Percentiles rank a stretch among this genome's conserved stretches.
phyloP scores from a whole-genome alignment of 2,113 vertebrate genomes.

The Thamnophis sirtalis region DNA sequence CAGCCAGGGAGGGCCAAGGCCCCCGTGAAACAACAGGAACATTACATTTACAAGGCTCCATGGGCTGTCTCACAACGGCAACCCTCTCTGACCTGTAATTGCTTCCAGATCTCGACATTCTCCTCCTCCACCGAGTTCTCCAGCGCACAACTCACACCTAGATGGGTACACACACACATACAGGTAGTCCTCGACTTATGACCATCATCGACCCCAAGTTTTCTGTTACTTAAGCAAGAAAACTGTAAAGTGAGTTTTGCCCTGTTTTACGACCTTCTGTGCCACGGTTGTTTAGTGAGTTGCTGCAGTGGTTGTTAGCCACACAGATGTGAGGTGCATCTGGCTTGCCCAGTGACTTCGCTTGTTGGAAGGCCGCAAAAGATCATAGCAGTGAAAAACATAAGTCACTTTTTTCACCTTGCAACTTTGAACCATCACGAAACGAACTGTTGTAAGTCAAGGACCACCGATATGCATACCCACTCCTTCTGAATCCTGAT shows the following conservation, averaged over 20 bases:
- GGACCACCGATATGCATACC: background rate
- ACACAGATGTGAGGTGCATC: background rate
- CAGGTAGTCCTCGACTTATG: background rate
- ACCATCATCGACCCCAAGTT: background rate
- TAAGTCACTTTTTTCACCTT: background rate
- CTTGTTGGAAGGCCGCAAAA: background rate
- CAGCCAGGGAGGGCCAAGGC: background rate
- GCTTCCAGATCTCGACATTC: constrained; percentile 28
- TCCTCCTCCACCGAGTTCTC: constrained; percentile 7
- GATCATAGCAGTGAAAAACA: background rate
- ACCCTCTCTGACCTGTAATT: constrained; percentile 13
- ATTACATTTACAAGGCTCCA: background rate
- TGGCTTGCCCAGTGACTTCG: background rate
- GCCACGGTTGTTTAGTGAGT: background rate
- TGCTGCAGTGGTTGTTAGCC: no score
- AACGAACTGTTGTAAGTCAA: background rate
- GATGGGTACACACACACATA: background rate
- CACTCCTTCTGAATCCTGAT: background rate
- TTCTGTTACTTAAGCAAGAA: background rate
- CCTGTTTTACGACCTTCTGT: background rate
- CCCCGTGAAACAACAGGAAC: constrained; percentile 11
- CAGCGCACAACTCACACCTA: background rate
- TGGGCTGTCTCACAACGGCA: background rate
- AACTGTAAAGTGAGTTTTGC: background rate
- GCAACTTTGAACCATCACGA: background rate